phyloP scores from a whole-genome alignment of 2,797 vertebrate genomes.

The Pteropus rufus region DNA sequence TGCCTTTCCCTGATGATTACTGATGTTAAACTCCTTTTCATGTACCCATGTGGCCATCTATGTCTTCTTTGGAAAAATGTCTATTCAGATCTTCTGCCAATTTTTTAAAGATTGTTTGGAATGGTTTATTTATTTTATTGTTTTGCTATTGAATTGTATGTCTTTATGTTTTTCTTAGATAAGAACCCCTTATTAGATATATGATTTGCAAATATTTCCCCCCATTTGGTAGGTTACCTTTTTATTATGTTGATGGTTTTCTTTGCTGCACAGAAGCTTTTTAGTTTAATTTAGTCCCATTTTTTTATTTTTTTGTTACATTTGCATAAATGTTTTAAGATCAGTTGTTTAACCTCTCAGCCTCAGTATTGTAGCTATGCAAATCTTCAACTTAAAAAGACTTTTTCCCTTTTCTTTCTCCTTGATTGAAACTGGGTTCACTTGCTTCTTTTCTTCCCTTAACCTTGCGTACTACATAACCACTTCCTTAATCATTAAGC shows the following conservation, averaged over 20 bases:
- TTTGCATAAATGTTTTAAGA: not conserved
- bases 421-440: too few relatives aligned
- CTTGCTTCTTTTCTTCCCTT: too few relatives aligned
- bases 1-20: not conserved
- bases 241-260: not conserved
- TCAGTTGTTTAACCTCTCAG: not conserved
- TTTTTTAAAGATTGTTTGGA: not conserved
- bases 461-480: too few relatives aligned
- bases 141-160: not conserved
- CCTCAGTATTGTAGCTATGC: not conserved
- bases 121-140: not conserved
- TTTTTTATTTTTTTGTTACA: not conserved
- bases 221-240: not conserved
- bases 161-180: not conserved
- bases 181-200: not conserved
- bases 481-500: too few relatives aligned
- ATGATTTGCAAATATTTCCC: not conserved
- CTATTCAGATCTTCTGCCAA: not conserved
- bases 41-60: not conserved
- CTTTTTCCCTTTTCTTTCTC: too few relatives aligned
- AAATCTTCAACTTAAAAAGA: too few relatives aligned
- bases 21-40: not conserved
- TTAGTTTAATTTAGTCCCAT: not conserved
- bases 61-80: not conserved
- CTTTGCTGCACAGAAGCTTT: not conserved